These are phyloP conservation scores for Phaethon lepturus DNA, from an alignment of 2,113 vertebrate genomes.

Conservation along the genomic window DNA sequence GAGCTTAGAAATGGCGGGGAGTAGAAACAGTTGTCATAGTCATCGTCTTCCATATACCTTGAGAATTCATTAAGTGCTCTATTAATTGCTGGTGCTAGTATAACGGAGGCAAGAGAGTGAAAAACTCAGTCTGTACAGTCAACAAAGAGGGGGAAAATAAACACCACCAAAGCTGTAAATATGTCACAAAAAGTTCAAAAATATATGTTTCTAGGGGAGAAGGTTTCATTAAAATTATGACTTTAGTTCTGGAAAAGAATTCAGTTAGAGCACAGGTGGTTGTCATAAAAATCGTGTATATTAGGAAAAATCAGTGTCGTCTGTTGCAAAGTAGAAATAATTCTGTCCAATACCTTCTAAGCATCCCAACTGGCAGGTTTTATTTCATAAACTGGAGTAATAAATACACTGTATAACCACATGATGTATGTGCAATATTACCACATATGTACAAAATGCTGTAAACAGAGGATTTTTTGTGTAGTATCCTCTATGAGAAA, in stretches of 20 bases:
- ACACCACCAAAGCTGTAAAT: not conserved
- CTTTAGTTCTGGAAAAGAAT: conserved; percentile 36
- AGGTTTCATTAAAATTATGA: conserved; percentile 25
- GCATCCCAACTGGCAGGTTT: conserved; percentile 3
- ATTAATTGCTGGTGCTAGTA: not conserved
- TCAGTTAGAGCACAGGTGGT: conserved; percentile 19
- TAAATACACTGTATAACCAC: not conserved
- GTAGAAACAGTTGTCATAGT: not conserved
- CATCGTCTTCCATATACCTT: not conserved
- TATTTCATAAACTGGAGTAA: not conserved
- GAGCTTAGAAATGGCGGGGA: not conserved
- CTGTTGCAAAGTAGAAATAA: conserved; percentile 28
- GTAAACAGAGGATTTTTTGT: not conserved
- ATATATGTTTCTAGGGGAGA: not conserved
- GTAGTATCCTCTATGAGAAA: not conserved
- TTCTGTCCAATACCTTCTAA: not conserved
- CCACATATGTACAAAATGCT: not conserved
- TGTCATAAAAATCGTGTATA: conserved; percentile 26
- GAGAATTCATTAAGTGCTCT: not conserved
- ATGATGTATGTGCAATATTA: not conserved
- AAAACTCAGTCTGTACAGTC: not conserved
- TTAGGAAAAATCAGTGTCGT: conserved; percentile 21
- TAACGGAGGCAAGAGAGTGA: not conserved
- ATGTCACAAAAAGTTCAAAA: not conserved
- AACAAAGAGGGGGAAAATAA: conserved; percentile 35